These are phyloP conservation scores for Pontoporia blainvillei DNA, from an alignment of 2,113 vertebrate genomes.

Conservation along the genomic window DNA sequence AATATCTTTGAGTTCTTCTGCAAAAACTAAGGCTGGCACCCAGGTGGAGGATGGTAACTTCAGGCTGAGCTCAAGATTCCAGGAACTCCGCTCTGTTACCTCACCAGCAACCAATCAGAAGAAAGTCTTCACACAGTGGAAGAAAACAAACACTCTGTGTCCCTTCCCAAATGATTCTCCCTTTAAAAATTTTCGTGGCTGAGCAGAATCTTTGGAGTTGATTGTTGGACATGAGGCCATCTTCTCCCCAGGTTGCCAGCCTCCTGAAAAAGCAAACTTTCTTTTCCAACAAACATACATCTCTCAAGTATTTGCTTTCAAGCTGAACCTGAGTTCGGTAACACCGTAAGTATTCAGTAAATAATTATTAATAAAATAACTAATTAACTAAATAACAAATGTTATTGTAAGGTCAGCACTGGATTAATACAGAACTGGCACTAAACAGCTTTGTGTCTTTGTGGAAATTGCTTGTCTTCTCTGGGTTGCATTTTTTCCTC, in stretches of 20 bases:
- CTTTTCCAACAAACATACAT: neutral
- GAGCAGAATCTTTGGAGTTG: neutral
- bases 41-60: neutral
- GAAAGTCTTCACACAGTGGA: neutral
- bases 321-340: neutral
- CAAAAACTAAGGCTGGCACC: neutral
- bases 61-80: neutral
- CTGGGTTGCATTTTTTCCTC: neutral
- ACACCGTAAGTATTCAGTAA: neutral
- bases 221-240: neutral
- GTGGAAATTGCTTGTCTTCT: neutral
- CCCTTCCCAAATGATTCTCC: neutral
- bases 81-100: neutral
- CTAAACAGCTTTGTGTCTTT: neutral
- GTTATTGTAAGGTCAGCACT: neutral
- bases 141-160: neutral
- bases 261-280: neutral
- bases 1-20: neutral
- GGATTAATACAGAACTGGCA: neutral
- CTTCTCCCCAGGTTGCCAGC: neutral
- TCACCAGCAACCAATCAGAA: neutral
- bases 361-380: neutral
- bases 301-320: neutral
- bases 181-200: neutral
- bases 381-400: too few species aligned